phyloP scores from a whole-genome alignment of 2,888 invertebrate genomes.

The Drosophila demipolita region DNA sequence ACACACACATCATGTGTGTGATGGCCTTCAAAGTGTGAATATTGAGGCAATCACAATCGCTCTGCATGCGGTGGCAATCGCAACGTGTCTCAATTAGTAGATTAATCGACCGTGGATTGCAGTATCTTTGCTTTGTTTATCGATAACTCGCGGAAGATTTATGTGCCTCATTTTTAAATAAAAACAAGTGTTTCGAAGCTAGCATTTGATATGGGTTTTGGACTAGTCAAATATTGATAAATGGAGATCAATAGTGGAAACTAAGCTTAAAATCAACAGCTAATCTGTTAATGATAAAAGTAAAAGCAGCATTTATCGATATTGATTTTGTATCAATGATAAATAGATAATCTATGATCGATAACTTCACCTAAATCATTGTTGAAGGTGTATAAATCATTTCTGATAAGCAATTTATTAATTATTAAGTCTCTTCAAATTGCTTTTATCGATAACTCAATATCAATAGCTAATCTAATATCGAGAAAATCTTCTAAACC shows the following conservation, averaged over 20 bases:
- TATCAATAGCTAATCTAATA: not conserved
- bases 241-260: not conserved
- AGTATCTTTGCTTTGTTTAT: slow-evolving; percentile 3
- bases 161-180: not conserved
- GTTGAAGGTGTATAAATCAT: not conserved
- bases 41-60: slow-evolving; percentile 67
- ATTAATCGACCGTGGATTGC: slow-evolving; percentile 43
- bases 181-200: not conserved
- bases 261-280: not conserved
- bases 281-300: not conserved
- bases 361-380: not conserved
- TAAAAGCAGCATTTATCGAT: not conserved
- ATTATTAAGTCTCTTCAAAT: too few species aligned
- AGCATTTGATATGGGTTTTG: not conserved
- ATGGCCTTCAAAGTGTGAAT: slow-evolving; percentile 76
- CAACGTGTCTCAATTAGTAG: slow-evolving; percentile 49
- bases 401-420: not conserved
- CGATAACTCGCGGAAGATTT: slow-evolving; percentile 7
- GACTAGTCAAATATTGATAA: not conserved
- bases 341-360: not conserved
- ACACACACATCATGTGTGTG: slow-evolving; percentile 38
- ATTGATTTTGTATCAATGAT: not conserved
- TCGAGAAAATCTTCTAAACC: not conserved
- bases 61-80: slow-evolving; percentile 32
- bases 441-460: not conserved